phyloP scores from a whole-genome alignment of 2,113 vertebrate genomes.

The Haplotaxodon microlepis region DNA sequence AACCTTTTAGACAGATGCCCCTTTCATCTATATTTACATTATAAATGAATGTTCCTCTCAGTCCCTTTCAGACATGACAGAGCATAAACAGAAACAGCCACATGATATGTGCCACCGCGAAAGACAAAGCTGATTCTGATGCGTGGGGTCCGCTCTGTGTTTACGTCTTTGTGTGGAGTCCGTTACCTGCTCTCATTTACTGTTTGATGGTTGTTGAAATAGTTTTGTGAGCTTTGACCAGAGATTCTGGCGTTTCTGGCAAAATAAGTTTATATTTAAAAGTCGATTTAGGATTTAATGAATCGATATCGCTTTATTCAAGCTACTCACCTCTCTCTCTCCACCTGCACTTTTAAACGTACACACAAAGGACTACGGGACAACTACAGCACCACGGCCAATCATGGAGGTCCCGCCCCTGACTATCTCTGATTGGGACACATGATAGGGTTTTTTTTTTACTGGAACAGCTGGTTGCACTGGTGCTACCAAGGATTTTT shows the following conservation, averaged over 20 bases:
- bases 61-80: not conserved
- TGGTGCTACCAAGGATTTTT: not conserved
- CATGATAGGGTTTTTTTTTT: not conserved
- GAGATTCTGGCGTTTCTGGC: not conserved
- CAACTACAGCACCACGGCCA: not conserved
- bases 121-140: not conserved
- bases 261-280: not conserved
- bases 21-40: not conserved
- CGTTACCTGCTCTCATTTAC: not conserved
- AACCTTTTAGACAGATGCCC: not conserved
- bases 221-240: not conserved
- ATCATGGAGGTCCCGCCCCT: not conserved
- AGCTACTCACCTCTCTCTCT: not conserved
- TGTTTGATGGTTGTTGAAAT: not conserved
- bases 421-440: not conserved
- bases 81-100: not conserved
- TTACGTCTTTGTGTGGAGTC: not conserved
- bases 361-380: not conserved
- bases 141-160: not conserved
- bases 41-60: not conserved
- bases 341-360: not conserved
- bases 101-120: accelerated
- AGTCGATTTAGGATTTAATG: not conserved
- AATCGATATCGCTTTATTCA: not conserved
- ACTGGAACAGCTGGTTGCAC: not conserved